Base-by-base conservation (phyloP, 1,140 invertebrate species). In the Bactericera cockerelli region DNA sequence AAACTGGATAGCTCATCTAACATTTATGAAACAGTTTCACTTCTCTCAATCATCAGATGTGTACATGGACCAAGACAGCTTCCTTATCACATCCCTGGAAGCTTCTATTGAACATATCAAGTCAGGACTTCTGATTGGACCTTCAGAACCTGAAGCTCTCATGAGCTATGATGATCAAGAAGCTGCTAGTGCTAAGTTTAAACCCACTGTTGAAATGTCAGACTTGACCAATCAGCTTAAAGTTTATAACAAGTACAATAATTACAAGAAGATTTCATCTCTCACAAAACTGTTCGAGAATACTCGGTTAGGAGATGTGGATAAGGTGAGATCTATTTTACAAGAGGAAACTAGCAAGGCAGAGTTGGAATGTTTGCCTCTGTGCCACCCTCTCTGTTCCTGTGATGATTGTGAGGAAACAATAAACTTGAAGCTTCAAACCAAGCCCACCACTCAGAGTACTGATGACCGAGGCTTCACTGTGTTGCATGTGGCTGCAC, bases 1-100 rank as follows among this genome's bases (percentile, higher is more conserved):
- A 25, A 90, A 88, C 69, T 93, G 88, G 88, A 80, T 77, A 57
- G 83, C 84, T 11, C 87, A 91, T 67, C 71, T 91, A 13, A 77
- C 75, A 21, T 90, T 83, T 67, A 80, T 91, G 72, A 83, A 82
- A 62, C 76, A 87, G 61, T 93, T 89, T 68, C 74, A 80, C 22
- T 86, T 87, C 68, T 82, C 82, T 39, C 72, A 76, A 22, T 70
- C 70, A 24, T 71, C 75, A 0, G 69, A 69, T 42, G 70, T 75
- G 14, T 77, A 81, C 63, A 75, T 79, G 31, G 82, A 88, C 72
- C 84, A 89, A 70, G 78, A 77, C 62, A 78, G 78, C 59, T 92
- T 87, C 71, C 77, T 87, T 42, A 77, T 89, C 60, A 83, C 86
- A 0, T 83, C 85, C 16, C 69, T 90, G 19, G 87, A 92, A 73